A percentile compares a stretch with the other conserved stretches of the same genome.
Evolutionary conservation across 2,797 vertebrate genomes (phyloP).

Genomic region (Helostoma temminkii): DNA sequence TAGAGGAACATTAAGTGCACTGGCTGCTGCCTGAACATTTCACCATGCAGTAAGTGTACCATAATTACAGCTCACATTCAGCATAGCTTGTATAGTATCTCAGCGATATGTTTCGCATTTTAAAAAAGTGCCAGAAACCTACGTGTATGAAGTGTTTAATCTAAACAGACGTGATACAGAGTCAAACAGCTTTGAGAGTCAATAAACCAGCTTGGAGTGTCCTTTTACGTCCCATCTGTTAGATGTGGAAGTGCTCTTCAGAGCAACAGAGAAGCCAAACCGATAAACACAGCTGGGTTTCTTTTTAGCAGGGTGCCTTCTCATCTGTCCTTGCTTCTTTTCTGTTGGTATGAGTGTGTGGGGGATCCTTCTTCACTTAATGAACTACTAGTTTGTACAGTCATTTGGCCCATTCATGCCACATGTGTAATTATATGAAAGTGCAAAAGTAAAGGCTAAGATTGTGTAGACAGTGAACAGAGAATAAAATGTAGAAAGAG

Average conservation of each 20-base stretch:
- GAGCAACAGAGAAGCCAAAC: conserved; percentile 16
- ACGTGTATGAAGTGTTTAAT: conserved; percentile 3
- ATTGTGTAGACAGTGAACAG: neutral
- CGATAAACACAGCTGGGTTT: conserved; percentile 5
- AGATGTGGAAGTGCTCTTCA: conserved; percentile 13
- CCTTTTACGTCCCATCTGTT: conserved; percentile 23
- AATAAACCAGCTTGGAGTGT: conserved; percentile 24
- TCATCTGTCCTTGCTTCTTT: conserved; percentile 1
- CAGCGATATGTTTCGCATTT: neutral
- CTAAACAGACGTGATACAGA: neutral
- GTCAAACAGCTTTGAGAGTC: conserved; percentile 22
- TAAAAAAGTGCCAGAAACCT: conserved; percentile 3
- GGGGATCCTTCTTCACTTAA: neutral
- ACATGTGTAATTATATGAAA: neutral
- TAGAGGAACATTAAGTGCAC: neutral
- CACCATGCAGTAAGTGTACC: neutral
- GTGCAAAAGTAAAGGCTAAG: neutral
- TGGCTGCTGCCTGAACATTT: neutral
- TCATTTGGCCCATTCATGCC: neutral
- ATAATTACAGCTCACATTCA: conserved; percentile 7
- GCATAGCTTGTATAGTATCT: conserved; percentile 1
- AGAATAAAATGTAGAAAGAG: neutral
- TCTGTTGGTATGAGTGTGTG: neutral
- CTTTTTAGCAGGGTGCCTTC: neutral
- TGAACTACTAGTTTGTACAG: neutral